Conservation (phyloP, 2,113 vertebrate species). For the Hemiprocne comata region DNA sequence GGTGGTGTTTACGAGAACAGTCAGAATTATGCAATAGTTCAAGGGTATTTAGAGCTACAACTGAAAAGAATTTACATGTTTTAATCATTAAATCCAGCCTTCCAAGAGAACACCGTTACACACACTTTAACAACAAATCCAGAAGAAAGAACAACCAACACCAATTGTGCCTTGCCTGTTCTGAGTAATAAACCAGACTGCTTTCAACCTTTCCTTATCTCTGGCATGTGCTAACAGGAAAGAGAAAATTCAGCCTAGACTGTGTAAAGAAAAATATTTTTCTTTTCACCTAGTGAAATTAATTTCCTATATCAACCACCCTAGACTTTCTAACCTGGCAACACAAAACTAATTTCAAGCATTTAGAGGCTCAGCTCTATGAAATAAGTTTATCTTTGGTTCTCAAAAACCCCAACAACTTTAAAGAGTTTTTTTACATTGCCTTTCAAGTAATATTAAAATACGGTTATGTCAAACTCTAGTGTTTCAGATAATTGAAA, state of each 20-base stretch:
- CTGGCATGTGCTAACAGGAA: not conserved
- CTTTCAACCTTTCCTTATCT: not conserved
- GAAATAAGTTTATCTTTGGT: not conserved
- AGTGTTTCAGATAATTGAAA: not conserved
- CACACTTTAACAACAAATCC: not conserved
- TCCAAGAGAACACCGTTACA: not conserved
- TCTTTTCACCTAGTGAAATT: not conserved
- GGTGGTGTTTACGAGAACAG: not conserved
- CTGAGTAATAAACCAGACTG: accelerated
- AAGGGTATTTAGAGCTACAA: not conserved
- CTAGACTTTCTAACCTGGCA: not conserved
- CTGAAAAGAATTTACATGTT: not conserved
- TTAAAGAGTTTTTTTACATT: too few relatives aligned
- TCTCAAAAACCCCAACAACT: not conserved
- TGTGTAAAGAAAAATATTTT: not conserved
- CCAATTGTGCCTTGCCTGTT: not conserved
- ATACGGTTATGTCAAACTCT: not conserved
- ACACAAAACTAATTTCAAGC: not conserved
- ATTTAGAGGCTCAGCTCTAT: not conserved
- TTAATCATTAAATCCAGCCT: not conserved
- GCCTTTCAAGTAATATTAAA: not conserved
- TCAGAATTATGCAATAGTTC: not conserved
- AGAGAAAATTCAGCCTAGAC: not conserved
- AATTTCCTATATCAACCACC: not conserved
- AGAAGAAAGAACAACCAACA: not conserved